These are phyloP conservation scores for Petrocephalus schoutedeni DNA, from an alignment of 2,797 vertebrate genomes.

Conservation along the genomic window DNA sequence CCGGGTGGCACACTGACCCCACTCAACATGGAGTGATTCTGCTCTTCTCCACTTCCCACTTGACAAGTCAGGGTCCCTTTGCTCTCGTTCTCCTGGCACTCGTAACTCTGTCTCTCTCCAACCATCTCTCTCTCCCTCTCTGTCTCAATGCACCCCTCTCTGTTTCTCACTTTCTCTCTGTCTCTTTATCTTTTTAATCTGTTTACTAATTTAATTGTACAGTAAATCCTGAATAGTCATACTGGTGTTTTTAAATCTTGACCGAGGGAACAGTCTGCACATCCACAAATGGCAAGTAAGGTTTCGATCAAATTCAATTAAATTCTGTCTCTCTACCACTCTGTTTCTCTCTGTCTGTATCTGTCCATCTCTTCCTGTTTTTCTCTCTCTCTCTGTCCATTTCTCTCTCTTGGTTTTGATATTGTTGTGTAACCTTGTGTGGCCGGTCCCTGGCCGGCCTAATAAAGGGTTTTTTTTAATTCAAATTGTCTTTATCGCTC, in stretches of 20 bases:
- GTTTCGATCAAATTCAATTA: too few relatives aligned
- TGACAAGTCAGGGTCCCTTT: not conserved
- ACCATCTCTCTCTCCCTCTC: not conserved
- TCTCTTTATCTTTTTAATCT: not conserved
- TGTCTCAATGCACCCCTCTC: not conserved
- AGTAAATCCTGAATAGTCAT: not conserved
- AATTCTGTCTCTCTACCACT: too few relatives aligned
- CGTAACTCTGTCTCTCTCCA: not conserved
- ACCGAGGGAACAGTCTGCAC: too few relatives aligned
- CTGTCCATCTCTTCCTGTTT: not conserved
- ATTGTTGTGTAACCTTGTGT: too few relatives aligned
- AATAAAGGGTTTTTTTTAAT: too few relatives aligned
- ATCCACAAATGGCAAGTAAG: too few relatives aligned
- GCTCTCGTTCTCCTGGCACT: not conserved
- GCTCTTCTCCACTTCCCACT: not conserved
- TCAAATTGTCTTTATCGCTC: too few relatives aligned
- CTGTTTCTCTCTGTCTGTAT: too few relatives aligned
- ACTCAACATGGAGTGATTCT: not conserved
- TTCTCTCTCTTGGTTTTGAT: too few relatives aligned
- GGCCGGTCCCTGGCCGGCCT: too few relatives aligned
- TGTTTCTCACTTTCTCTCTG: not conserved
- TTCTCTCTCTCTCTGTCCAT: not conserved
- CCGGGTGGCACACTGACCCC: not conserved
- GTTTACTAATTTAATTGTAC: not conserved
- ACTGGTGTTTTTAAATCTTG: not conserved